Evolutionary conservation across 2,888 invertebrate species (phyloP).

Genomic region (Resseliella maxima): DNA sequence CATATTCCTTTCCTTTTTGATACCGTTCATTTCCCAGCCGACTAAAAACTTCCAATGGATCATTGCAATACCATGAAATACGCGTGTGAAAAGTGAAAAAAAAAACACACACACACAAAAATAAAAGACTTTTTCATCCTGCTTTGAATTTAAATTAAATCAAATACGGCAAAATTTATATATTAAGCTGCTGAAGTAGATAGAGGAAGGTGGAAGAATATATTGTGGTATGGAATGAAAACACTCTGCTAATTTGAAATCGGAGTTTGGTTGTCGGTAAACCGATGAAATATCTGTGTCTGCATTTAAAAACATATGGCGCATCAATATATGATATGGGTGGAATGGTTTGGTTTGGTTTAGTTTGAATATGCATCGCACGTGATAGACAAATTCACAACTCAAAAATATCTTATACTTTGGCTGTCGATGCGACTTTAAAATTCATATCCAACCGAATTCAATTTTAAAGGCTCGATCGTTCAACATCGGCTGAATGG

Average conservation of each 20-base stretch:
- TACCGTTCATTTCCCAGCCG: not conserved
- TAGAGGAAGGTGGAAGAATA: not conserved
- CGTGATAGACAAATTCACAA: not conserved
- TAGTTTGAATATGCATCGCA: not conserved
- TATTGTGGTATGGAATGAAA: not conserved
- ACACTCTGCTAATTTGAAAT: slow-evolving; percentile 2
- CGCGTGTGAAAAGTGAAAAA: not conserved
- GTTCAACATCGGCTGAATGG: no score
- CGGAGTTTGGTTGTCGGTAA: not conserved
- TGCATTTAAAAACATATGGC: slow-evolving; percentile 12
- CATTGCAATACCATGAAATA: not conserved
- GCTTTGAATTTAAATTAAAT: slow-evolving; percentile 38
- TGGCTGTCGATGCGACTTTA: no score
- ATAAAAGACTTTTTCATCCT: slow-evolving; percentile 5
- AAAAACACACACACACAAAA: not conserved
- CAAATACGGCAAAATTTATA: not conserved
- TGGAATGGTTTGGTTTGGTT: not conserved
- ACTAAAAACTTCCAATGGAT: not conserved
- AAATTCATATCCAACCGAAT: no score
- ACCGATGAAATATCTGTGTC: not conserved
- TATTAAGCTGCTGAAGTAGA: not conserved
- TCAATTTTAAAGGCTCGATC: no score
- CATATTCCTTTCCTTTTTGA: not conserved
- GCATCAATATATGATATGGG: slow-evolving; percentile 1
- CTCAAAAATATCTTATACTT: not conserved